phyloP scores from a whole-genome alignment of 1,140 invertebrate species.

The Brachionus manjavacas region DNA sequence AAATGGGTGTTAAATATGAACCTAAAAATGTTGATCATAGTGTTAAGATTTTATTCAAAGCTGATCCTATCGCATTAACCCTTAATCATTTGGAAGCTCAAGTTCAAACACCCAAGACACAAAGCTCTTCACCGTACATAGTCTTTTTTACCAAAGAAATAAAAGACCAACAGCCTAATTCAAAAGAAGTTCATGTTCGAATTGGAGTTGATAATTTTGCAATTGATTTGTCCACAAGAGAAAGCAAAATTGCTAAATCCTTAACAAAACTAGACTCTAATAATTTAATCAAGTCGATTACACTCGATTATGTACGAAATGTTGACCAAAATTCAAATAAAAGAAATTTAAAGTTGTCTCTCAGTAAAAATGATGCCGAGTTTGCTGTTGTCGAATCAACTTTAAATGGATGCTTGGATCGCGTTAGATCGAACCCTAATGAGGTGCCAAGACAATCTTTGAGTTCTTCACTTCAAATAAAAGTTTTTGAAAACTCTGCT shows the following conservation, averaged over 20 bases:
- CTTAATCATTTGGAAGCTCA: background rate
- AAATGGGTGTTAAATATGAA: background rate
- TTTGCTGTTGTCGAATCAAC: background rate
- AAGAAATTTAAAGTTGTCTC: background rate
- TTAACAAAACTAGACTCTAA: background rate
- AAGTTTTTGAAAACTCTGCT: constrained; percentile 15
- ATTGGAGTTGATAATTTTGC: background rate
- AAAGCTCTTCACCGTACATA: background rate
- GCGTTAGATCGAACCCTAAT: background rate
- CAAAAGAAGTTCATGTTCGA: background rate
- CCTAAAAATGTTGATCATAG: background rate
- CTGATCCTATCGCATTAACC: background rate
- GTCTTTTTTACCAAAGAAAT: background rate
- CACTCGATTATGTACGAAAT: background rate
- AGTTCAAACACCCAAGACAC: background rate
- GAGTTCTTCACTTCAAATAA: background rate
- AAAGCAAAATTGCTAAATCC: background rate
- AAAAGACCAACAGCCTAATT: background rate
- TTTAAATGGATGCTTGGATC: background rate
- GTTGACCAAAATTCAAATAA: background rate
- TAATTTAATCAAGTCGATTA: background rate
- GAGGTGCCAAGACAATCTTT: constrained; percentile 24
- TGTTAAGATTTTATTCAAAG: background rate
- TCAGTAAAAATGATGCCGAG: background rate
- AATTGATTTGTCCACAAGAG: background rate